Percentiles rank a stretch among this genome's conserved stretches.
phyloP scores from a whole-genome alignment of 1,140 invertebrate genomes.

The Aplysia californica region DNA sequence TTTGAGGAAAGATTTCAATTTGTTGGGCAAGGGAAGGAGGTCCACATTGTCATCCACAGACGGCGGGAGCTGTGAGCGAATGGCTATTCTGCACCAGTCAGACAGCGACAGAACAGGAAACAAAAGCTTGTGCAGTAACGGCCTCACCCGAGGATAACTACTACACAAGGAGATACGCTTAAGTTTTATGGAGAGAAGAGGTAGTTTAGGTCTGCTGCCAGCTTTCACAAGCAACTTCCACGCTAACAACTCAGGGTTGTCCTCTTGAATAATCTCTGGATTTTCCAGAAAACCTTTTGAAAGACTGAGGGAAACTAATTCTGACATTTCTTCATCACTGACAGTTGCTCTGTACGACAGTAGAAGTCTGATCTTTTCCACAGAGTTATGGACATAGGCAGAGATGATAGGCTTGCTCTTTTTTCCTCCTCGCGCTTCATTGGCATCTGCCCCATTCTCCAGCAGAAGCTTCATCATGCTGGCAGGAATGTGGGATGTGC shows the following conservation, averaged over 20 bases:
- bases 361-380: conserved; percentile 57
- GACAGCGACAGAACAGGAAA: conserved; percentile 50
- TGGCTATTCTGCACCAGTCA: conserved; percentile 49
- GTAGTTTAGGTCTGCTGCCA: conserved; percentile 47
- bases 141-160: conserved; percentile 54
- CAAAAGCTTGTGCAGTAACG: conserved; percentile 50
- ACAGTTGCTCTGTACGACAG: conserved; percentile 57
- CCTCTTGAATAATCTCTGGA: conserved; percentile 53
- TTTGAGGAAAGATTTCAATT: conserved; percentile 51
- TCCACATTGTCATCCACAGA: conserved; percentile 49
- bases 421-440: conserved; percentile 56
- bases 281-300: conserved; percentile 61
- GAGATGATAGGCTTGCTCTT: conserved; percentile 60
- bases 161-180: conserved; percentile 56
- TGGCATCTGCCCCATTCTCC: conserved; percentile 56
- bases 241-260: conserved; percentile 54
- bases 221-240: conserved; percentile 56
- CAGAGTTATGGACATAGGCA: conserved; percentile 60
- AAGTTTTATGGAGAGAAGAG: conserved; percentile 45
- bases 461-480: conserved; percentile 53
- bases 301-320: conserved; percentile 53
- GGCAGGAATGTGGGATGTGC: conserved; percentile 42
- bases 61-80: conserved; percentile 39
- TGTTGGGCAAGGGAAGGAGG: conserved; percentile 43
- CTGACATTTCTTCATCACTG: conserved; percentile 56